These are phyloP conservation scores for Pelmatolapia mariae DNA, from an alignment of 2,113 vertebrate genomes.

Conservation along the genomic window DNA sequence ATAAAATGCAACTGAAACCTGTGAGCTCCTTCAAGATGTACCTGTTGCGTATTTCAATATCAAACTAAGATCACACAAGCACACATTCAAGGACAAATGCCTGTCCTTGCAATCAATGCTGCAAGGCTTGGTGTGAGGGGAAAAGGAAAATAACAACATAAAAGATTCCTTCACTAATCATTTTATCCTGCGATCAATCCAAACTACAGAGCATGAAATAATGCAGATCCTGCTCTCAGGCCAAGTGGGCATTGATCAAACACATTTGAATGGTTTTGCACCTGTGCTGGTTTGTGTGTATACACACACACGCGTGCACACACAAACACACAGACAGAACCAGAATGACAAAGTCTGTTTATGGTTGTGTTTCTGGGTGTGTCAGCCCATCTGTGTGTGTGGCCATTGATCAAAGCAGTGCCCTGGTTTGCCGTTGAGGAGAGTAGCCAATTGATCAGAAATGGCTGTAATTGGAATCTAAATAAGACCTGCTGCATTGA, in stretches of 20 bases:
- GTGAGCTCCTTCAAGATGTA: background rate
- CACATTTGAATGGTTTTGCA: conserved; percentile 17
- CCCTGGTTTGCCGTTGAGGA: conserved; percentile 27
- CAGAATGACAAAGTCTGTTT: background rate
- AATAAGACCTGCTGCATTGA: conserved; percentile 65
- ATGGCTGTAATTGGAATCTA: conserved; percentile 67
- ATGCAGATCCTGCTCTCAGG: conserved; percentile 52
- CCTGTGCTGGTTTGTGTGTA: background rate
- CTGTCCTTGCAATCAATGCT: background rate
- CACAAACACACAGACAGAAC: background rate
- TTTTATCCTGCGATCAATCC: conserved; percentile 62
- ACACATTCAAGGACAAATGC: conserved; percentile 20
- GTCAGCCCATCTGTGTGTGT: conserved; percentile 26
- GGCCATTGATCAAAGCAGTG: conserved; percentile 60
- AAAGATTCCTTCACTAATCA: conserved; percentile 57
- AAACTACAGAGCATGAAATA: conserved; percentile 62
- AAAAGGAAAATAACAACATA: conserved; percentile 18
- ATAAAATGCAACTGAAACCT: background rate
- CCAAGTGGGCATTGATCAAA: conserved; percentile 45
- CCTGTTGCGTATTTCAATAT: background rate
- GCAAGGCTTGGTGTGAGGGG: background rate
- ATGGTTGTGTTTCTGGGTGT: conserved; percentile 11
- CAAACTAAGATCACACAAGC: conserved; percentile 1
- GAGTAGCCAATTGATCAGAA: conserved; percentile 67
- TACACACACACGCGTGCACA: fast-evolving